A percentile compares a stretch with the other conserved stretches of the same genome.
Evolutionary conservation across 2,113 vertebrate species (phyloP).

Genomic region (Centropus bengalensis): DNA sequence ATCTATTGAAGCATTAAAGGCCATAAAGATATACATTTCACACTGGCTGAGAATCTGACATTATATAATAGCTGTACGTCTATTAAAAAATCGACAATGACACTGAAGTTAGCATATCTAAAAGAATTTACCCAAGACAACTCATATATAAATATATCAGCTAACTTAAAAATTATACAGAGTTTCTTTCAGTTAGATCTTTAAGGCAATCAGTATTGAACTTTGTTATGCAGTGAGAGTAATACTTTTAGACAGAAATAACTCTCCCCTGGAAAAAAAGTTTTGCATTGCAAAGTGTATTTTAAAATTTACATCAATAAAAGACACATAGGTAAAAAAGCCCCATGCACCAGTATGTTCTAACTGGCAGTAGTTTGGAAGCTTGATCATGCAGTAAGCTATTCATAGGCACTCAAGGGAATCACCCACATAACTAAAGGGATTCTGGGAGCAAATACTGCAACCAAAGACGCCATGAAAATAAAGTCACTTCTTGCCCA

Average conservation of each 20-base stretch:
- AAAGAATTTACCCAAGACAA: constrained; percentile 2
- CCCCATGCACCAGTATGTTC: neutral
- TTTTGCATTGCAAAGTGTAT: neutral
- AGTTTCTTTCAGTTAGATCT: neutral
- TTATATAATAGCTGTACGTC: neutral
- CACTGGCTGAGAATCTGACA: neutral
- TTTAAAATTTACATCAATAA: neutral
- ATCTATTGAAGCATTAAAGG: constrained; percentile 74
- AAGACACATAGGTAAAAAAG: neutral
- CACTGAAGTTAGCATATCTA: constrained; percentile 15
- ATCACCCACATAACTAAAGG: neutral
- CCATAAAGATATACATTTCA: constrained; percentile 36
- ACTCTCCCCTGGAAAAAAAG: neutral
- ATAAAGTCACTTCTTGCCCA: neutral
- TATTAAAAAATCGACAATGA: constrained; percentile 7
- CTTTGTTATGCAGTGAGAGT: neutral
- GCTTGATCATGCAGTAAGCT: neutral
- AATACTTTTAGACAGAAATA: neutral
- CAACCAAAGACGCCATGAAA: neutral
- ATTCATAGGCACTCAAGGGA: neutral
- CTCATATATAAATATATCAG: neutral
- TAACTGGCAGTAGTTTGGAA: neutral
- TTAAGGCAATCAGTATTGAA: neutral
- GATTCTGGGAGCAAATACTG: neutral
- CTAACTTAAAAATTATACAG: constrained; percentile 9